These are phyloP conservation scores for Sciurus carolinensis DNA, from an alignment of 2,797 vertebrate genomes.

Conservation along the genomic window DNA sequence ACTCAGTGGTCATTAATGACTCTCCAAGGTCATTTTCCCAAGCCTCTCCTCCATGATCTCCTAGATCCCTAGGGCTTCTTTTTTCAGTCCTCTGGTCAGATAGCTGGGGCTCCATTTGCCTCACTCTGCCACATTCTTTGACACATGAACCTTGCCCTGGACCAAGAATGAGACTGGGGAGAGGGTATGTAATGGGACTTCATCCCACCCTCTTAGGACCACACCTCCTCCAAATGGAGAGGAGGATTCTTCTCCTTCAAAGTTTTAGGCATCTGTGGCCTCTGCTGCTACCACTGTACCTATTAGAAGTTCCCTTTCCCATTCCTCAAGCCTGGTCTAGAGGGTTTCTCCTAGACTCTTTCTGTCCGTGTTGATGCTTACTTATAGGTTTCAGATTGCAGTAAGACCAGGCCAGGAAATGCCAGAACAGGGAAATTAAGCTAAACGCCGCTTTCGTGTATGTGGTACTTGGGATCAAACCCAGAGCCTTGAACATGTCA, in stretches of 20 bases:
- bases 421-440: background rate
- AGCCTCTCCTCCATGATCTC: background rate
- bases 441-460: background rate
- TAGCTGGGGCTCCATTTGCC: background rate
- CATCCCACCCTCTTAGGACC: background rate
- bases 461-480: too few species aligned
- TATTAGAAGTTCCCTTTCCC: background rate
- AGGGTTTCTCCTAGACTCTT: background rate
- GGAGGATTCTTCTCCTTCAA: background rate
- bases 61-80: background rate
- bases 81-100: constrained; percentile 13
- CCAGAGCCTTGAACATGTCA: too few species aligned
- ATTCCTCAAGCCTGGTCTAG: background rate
- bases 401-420: background rate
- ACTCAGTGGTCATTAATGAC: background rate
- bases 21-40: background rate
- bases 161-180: background rate
- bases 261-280: background rate
- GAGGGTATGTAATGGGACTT: background rate
- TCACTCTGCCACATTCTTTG: background rate
- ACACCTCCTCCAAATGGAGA: background rate
- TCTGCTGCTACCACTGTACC: background rate
- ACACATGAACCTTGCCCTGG: background rate
- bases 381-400: background rate
- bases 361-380: background rate